Evolutionary conservation across 2,113 vertebrate species (phyloP).

Genomic region (Aix galericulata): DNA sequence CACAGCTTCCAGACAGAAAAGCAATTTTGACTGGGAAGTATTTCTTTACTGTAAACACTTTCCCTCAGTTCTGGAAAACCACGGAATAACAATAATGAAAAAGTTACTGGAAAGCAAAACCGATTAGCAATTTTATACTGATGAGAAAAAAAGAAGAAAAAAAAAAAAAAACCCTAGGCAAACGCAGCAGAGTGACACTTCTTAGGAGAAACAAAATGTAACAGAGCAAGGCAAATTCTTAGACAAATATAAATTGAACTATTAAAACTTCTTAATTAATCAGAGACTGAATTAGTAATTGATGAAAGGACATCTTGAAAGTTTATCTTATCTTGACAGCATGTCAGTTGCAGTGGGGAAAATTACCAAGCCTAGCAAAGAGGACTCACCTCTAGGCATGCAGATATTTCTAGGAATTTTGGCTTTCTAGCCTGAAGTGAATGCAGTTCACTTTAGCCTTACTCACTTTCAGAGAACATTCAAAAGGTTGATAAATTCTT

Average conservation of each 20-base stretch:
- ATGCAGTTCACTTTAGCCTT: neutral
- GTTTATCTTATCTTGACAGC: neutral
- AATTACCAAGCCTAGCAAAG: neutral
- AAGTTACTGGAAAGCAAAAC: conserved; percentile 14
- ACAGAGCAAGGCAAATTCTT: neutral
- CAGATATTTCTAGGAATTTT: conserved; percentile 25
- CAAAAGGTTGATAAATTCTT: neutral
- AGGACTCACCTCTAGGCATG: neutral
- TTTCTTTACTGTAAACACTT: conserved; percentile 21
- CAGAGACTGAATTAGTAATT: neutral
- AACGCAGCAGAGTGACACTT: neutral
- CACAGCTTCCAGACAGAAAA: neutral
- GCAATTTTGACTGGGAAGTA: neutral
- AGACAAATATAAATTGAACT: neutral
- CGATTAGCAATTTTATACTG: neutral
- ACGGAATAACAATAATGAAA: neutral
- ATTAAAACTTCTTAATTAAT: neutral
- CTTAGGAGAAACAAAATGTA: neutral
- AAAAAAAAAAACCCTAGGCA: neutral
- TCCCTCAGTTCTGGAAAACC: conserved; percentile 2
- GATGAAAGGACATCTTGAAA: neutral
- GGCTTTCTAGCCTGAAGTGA: neutral
- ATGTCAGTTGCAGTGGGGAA: neutral
- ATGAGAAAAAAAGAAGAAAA: neutral
- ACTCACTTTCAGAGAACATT: neutral